A percentile compares a stretch with the other conserved stretches of the same genome.
Conservation (phyloP, 1,140 invertebrate genomes). For the Tenebrio molitor region DNA sequence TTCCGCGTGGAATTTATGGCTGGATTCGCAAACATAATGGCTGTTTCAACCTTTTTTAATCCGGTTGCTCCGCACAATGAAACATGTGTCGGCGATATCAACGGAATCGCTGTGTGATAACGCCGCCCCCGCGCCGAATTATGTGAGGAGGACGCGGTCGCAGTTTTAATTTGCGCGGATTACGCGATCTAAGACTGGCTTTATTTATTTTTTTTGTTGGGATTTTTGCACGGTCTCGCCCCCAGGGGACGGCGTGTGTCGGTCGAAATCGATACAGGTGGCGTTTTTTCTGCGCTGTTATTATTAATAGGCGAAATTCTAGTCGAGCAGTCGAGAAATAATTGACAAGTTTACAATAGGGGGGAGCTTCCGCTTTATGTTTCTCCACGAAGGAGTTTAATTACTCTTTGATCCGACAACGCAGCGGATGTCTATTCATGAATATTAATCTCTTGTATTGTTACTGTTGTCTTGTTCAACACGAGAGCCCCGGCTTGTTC, state of each 20-base stretch:
- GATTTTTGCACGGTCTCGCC: neutral
- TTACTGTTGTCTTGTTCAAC: constrained; percentile 10
- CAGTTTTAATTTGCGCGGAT: constrained; percentile 10
- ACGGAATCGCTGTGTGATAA: constrained; percentile 23
- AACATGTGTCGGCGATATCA: constrained; percentile 34
- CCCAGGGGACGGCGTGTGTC: neutral
- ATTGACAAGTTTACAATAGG: constrained; percentile 34
- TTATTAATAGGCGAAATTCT: constrained; percentile 27
- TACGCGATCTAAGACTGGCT: constrained; percentile 7
- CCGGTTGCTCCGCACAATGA: constrained; percentile 16
- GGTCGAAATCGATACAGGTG: constrained; percentile 15
- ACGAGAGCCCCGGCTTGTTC: too few species aligned
- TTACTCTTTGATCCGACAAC: constrained; percentile 29
- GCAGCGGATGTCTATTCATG: constrained; percentile 17
- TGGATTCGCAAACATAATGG: constrained; percentile 17
- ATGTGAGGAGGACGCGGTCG: too few species aligned
- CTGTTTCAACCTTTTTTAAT: constrained; percentile 12
- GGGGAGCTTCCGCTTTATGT: constrained; percentile 28
- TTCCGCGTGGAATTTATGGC: constrained; percentile 5
- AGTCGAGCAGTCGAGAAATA: constrained; percentile 24
- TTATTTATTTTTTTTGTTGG: neutral
- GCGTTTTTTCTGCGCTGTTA: constrained; percentile 2
- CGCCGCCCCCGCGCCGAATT: too few species aligned
- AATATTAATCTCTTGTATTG: constrained; percentile 32
- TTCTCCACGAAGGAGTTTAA: constrained; percentile 22